These are phyloP conservation scores for Etia nguti DNA, from an alignment of 2,113 vertebrate species.

Conservation along the genomic window DNA sequence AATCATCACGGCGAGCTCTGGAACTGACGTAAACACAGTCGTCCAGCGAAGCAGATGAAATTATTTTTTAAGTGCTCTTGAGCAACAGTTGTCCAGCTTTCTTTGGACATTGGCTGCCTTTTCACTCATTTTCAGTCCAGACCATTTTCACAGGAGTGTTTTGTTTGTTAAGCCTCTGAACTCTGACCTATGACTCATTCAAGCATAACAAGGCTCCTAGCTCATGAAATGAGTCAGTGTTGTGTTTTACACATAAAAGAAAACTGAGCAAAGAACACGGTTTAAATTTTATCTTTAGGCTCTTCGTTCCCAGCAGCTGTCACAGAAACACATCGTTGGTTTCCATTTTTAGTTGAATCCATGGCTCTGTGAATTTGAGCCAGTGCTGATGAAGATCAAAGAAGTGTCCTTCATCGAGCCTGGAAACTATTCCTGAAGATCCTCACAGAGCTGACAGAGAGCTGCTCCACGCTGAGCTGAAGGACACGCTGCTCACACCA, in stretches of 20 bases:
- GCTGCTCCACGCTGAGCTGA: not conserved
- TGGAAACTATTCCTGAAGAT: not conserved
- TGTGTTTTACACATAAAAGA: not conserved
- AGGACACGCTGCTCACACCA: not conserved
- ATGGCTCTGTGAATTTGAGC: not conserved
- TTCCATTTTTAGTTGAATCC: not conserved
- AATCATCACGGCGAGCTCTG: not conserved
- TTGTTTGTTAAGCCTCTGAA: not conserved
- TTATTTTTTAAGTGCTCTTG: not conserved
- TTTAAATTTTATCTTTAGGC: too few relatives aligned
- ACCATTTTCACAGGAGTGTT: not conserved
- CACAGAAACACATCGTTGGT: not conserved
- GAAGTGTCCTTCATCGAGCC: not conserved
- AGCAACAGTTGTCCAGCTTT: not conserved
- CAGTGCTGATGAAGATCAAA: not conserved
- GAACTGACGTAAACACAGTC: not conserved
- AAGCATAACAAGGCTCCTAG: not conserved
- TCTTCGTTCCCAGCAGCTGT: not conserved
- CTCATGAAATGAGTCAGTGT: not conserved
- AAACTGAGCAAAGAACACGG: too few relatives aligned
- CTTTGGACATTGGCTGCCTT: not conserved
- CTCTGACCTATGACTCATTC: not conserved
- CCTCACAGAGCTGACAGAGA: not conserved
- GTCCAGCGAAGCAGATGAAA: not conserved
- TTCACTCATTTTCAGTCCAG: not conserved